These are phyloP conservation scores for Lasioglossum villosulum DNA, from an alignment of 2,888 invertebrate species.

Conservation along the genomic window DNA sequence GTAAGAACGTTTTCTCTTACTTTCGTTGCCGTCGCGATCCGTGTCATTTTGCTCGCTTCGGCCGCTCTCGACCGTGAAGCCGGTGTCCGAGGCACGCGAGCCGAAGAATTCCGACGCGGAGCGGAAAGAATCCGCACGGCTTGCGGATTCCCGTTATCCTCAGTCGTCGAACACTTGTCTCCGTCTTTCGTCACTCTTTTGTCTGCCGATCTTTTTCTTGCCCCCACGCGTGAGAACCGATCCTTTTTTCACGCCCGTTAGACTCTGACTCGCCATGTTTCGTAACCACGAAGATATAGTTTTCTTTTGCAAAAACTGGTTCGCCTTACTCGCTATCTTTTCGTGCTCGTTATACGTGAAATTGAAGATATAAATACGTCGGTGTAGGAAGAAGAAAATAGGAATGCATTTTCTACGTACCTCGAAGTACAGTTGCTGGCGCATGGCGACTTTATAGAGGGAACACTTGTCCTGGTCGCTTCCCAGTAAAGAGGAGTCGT, in stretches of 20 bases:
- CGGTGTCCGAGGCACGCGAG: constrained; percentile 23
- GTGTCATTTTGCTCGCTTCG: constrained; percentile 34
- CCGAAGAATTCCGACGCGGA: constrained; percentile 30
- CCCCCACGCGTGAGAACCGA: neutral
- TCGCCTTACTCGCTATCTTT: neutral
- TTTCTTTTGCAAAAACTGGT: neutral
- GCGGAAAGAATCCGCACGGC: constrained; percentile 10
- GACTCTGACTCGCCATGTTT: neutral
- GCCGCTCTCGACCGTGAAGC: constrained; percentile 48
- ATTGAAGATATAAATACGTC: neutral
- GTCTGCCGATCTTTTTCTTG: neutral
- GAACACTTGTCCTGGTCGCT: constrained; percentile 87
- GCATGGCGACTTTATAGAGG: constrained; percentile 89
- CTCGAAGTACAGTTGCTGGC: constrained; percentile 88
- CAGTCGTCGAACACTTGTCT: neutral
- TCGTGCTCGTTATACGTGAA: neutral
- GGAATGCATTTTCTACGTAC: constrained; percentile 70
- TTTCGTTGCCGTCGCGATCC: constrained; percentile 52
- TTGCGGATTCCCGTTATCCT: constrained; percentile 10
- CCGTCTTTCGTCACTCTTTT: constrained; percentile 4
- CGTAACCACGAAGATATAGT: neutral
- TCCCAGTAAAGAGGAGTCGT: constrained; percentile 46
- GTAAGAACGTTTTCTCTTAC: constrained; percentile 57
- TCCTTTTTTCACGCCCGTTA: neutral
- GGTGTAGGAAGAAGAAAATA: neutral